A percentile compares a stretch with the other conserved stretches of the same genome.
Evolutionary conservation across 2,888 invertebrate genomes (phyloP).

Genomic region (Drosophila birchii): DNA sequence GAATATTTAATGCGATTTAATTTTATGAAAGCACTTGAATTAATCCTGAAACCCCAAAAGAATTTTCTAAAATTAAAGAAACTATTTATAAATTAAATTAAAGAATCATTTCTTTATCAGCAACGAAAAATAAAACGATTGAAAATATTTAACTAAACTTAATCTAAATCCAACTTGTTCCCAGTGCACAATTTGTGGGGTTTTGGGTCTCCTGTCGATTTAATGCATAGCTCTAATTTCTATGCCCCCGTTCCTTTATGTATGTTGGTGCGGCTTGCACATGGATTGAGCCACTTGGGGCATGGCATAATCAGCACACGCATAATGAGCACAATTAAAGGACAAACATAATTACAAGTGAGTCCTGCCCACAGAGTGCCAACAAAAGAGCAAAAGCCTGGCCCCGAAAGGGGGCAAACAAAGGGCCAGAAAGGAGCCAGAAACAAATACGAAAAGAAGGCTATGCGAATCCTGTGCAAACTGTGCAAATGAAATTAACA

Average conservation of each 20-base stretch:
- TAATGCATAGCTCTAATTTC: conserved; percentile 36
- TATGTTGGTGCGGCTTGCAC: conserved; percentile 36
- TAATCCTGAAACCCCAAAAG: too few species aligned
- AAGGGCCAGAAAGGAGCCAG: conserved; percentile 4
- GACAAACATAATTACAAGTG: conserved; percentile 76
- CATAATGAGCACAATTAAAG: conserved; percentile 78
- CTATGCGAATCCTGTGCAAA: conserved; percentile 63
- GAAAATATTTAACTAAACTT: not conserved
- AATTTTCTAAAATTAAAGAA: too few species aligned
- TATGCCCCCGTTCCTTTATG: conserved; percentile 9
- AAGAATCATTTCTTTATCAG: too few species aligned
- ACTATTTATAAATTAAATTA: too few species aligned
- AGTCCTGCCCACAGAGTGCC: conserved; percentile 43
- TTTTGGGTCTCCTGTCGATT: not conserved
- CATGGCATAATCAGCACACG: conserved; percentile 72
- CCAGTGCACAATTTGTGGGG: conserved; percentile 1
- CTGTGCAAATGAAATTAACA: conserved; percentile 77
- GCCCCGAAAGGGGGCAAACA: conserved; percentile 29
- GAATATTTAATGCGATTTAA: too few species aligned
- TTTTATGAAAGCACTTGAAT: too few species aligned
- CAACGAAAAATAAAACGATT: too few species aligned
- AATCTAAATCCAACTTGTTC: not conserved
- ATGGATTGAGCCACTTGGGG: conserved; percentile 79
- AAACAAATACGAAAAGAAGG: conserved; percentile 34
- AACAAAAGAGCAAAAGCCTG: conserved; percentile 38